Evolutionary conservation across 2,888 invertebrate genomes (phyloP).

Genomic region (Tipula confusa): DNA sequence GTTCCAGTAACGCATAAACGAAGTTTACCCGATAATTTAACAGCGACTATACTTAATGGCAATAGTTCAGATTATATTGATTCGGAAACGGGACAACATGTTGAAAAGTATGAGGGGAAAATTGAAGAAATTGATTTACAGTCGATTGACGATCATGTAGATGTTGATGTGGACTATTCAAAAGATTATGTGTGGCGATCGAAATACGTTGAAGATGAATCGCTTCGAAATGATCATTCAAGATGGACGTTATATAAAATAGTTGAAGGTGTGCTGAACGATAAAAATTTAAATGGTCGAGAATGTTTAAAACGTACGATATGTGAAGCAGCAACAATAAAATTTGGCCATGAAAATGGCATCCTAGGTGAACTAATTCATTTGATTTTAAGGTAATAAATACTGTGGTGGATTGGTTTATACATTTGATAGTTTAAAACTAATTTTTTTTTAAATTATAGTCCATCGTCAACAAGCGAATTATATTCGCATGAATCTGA

Average conservation of each 20-base stretch:
- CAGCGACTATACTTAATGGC: background rate
- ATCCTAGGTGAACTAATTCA: constrained; percentile 71
- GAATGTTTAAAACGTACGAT: constrained; percentile 69
- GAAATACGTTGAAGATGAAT: background rate
- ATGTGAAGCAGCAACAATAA: constrained; percentile 68
- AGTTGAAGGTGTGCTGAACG: constrained; percentile 56
- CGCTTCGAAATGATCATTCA: constrained; percentile 45
- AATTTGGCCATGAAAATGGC: constrained; percentile 65
- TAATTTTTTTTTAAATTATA: constrained; percentile 41
- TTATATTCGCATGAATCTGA: constrained; percentile 60
- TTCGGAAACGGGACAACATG: background rate
- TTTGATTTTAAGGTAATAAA: constrained; percentile 65
- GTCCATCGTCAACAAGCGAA: constrained; percentile 70
- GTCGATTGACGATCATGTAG: background rate
- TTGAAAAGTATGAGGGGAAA: background rate
- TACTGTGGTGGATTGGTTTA: background rate
- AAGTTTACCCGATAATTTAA: background rate
- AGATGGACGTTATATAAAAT: constrained; percentile 65
- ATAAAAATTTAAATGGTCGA: constrained; percentile 61
- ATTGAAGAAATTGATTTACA: background rate
- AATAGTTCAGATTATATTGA: background rate
- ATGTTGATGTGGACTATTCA: background rate
- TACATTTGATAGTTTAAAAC: background rate
- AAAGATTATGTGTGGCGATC: background rate
- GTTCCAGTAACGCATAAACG: background rate